Evolutionary conservation across 2,797 vertebrate species (phyloP), one percentile per base, ranked within the genome.

Genomic region (Pogonophryne albipinna): DNA sequence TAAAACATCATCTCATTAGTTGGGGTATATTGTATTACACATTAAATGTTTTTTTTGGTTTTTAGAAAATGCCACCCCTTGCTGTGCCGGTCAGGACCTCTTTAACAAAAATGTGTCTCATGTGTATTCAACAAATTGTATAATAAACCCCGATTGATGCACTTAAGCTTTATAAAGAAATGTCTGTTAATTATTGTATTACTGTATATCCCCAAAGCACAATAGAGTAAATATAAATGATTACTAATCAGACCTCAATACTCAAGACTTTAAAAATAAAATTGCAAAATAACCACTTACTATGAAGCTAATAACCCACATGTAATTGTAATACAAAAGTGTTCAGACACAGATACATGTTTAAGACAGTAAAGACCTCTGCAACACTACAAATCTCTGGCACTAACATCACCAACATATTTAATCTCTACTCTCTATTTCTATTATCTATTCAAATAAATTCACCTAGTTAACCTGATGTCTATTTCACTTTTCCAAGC

Each of bases 401-500:
- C 19, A 51, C 23, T 56, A 72, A 42, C 19, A 62, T 65, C 34
- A 34, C 2, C 4, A 46, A 44, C 53, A 62, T 38, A 34, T 52
- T 51, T 14, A 44, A 56, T 11, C 12, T 27, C 44, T 6, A 2
- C 4, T 31, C 44, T 66, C 49, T 13, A 56, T 4, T 47, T 51
- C 17, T 64, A 13, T 56, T 4, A 44, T 51, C 17, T 64, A 13
- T 56, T 53, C 42, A 38, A 42, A 55, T 41, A 57, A 17, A 10
- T 50, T 23, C 27, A 27, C 34, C 64, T 27, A 42, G 55, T 53
- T 47, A 6, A 49, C 38, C 19, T 47, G 7, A 16, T 13, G 66
- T 17, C 62, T 50, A 27, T 6, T 67, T 16, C n/a, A 41, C 31
- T 45, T 59, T 72, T 73, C 66, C 52, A n/a, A 49, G 62, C 64